phyloP scores from a whole-genome alignment of 1,140 invertebrate genomes.

The Drosophila rhopaloa region DNA sequence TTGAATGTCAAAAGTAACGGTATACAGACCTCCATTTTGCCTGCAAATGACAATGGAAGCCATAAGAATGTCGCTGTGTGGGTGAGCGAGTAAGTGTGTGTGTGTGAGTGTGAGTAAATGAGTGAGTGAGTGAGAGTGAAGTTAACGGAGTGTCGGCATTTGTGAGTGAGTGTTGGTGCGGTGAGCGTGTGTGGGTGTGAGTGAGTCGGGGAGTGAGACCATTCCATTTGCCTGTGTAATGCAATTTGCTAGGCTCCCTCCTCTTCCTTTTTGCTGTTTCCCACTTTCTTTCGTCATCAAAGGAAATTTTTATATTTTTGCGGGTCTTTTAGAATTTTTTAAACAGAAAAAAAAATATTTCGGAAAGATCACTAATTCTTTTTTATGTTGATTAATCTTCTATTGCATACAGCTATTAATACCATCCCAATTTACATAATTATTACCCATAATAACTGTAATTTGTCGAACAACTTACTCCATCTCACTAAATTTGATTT shows the following conservation, averaged over 20 bases:
- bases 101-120: conserved; percentile 2
- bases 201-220: not conserved
- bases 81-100: conserved; percentile 16
- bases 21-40: conserved; percentile 5
- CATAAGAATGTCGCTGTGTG: conserved; percentile 42
- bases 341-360: not conserved
- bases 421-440: no score
- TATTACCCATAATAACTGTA: no score
- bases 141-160: conserved; percentile 20
- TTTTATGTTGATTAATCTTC: no score
- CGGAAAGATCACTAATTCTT: no score
- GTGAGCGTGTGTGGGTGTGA: not conserved
- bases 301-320: not conserved
- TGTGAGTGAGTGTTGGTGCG: not conserved
- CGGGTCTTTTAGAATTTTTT: not conserved
- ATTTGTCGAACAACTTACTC: no score
- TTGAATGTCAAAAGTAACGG: conserved; percentile 66
- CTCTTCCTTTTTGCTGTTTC: not conserved
- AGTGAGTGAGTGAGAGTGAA: conserved; percentile 11
- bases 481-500: no score
- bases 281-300: not conserved
- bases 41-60: conserved; percentile 59
- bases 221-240: conserved; percentile 38
- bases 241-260: conserved; percentile 28
- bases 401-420: no score